Evolutionary conservation across 2,113 vertebrate species (phyloP).

Genomic region (sheep (Ovis aries)): DNA sequence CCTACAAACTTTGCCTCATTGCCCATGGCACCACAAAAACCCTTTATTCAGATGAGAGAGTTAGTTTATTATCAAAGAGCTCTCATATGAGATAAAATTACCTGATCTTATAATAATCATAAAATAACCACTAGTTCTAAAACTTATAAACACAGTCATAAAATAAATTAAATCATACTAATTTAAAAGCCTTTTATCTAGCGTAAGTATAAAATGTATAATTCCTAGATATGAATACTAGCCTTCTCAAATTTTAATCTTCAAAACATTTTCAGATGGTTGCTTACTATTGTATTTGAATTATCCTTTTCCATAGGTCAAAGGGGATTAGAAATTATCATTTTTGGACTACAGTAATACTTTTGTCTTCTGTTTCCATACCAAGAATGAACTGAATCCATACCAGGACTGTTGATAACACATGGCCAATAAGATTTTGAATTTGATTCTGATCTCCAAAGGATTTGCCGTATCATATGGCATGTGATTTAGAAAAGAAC

Average conservation of each 20-base stretch:
- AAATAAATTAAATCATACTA: slow-evolving; percentile 42
- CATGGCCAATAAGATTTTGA: background rate
- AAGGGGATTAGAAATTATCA: background rate
- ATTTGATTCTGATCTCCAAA: background rate
- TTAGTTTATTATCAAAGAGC: slow-evolving; percentile 58
- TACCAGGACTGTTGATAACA: background rate
- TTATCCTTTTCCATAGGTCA: background rate
- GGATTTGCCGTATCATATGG: background rate
- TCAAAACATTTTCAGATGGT: slow-evolving; percentile 5
- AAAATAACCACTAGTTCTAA: slow-evolving; percentile 62
- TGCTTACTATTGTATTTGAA: background rate
- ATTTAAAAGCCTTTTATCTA: slow-evolving; percentile 4
- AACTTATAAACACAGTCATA: slow-evolving; percentile 64
- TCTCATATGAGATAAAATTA: slow-evolving; percentile 63
- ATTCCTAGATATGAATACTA: slow-evolving; percentile 15
- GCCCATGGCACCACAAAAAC: background rate
- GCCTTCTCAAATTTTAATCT: slow-evolving; percentile 28
- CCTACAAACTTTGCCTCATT: background rate
- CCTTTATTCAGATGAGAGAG: slow-evolving; percentile 24
- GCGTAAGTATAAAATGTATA: slow-evolving; percentile 27
- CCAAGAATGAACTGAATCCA: background rate
- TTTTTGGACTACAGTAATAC: background rate
- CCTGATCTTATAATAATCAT: slow-evolving; percentile 54
- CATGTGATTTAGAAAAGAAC: background rate
- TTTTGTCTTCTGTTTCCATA: slow-evolving; percentile 2